These are phyloP conservation scores for Bubo blakistoni DNA, from an alignment of 2,113 vertebrate species.

Conservation along the genomic window DNA sequence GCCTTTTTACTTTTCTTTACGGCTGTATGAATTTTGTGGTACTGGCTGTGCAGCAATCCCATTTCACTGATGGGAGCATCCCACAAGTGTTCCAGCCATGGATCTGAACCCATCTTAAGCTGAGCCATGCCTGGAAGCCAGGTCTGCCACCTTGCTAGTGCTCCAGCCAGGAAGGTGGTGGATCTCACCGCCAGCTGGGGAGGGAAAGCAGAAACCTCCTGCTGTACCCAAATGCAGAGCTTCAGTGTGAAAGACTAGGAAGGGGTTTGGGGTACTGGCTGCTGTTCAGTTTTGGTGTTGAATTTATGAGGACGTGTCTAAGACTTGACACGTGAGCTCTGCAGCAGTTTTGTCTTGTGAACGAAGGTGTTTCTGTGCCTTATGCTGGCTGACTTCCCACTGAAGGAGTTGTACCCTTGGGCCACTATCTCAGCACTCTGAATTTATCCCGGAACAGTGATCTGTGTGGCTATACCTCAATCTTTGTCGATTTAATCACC, in stretches of 20 bases:
- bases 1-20: background rate
- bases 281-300: background rate
- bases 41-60: background rate
- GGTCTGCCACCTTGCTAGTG: background rate
- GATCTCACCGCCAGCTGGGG: background rate
- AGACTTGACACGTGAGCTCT: fast-evolving
- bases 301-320: background rate
- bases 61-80: background rate
- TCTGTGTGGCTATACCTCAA: background rate
- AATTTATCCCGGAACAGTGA: background rate
- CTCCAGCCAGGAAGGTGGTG: background rate
- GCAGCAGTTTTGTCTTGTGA: background rate
- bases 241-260: background rate
- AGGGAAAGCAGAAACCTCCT: background rate
- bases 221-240: background rate
- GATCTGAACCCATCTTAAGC: background rate
- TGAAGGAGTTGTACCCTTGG: background rate
- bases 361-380: background rate
- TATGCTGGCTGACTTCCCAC: background rate
- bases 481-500: background rate
- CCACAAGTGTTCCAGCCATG: background rate
- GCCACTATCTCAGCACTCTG: background rate
- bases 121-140: background rate
- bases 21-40: background rate
- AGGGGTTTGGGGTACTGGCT: background rate